Base-by-base conservation (phyloP, 2,797 vertebrate genomes). In the Xenentodon cancila region DNA sequence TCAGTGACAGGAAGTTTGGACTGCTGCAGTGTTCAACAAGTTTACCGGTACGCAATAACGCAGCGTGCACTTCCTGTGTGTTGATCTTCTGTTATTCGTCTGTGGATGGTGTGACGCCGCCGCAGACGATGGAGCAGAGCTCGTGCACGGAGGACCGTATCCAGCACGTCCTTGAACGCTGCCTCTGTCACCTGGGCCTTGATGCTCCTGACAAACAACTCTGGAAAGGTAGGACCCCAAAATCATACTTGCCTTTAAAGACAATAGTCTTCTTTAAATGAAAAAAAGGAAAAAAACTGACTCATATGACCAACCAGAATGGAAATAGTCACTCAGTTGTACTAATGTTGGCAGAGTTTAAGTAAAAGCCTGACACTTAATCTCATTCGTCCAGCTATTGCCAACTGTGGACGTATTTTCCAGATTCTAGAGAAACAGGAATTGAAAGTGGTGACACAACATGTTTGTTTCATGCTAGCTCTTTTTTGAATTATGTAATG, bases 81-180 rank as follows among this genome's bases (percentile, higher is more conserved):
- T 66, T 57, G 27, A 21, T 53, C 40, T 30, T 15, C 44, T 69
- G 34, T 59, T 58, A 0, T 59, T 54, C 32, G 22, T 45, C 44
- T 51, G 45, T 80, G 59, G 46, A 22, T 61, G 46, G 42, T 57
- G 56, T 8, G 27, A 60, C 63, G 59, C 21, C 30, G 52, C 93
- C 81, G 82, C 86, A 67, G 63, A 94, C 89, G 74, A 94, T 95
- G 93, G 95, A 96, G 91, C 85, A 93, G 81, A 96, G 94, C 52
- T 95, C 94, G 0, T 97, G 96, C 89, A 97, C 95, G 0, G 95
- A 97, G 85, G 96, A 97, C 85, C 95, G 96, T 11, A 97, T 97
- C 88, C 91, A 95, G 84, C 96, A 97, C 0, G 92, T 94, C 1
- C 87, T 97, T 47, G 95, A 96, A 60, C 92, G 95, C 40, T 96